These are phyloP conservation scores for Glyptemys insculpta DNA, from an alignment of 2,797 vertebrate species.

Conservation along the genomic window DNA sequence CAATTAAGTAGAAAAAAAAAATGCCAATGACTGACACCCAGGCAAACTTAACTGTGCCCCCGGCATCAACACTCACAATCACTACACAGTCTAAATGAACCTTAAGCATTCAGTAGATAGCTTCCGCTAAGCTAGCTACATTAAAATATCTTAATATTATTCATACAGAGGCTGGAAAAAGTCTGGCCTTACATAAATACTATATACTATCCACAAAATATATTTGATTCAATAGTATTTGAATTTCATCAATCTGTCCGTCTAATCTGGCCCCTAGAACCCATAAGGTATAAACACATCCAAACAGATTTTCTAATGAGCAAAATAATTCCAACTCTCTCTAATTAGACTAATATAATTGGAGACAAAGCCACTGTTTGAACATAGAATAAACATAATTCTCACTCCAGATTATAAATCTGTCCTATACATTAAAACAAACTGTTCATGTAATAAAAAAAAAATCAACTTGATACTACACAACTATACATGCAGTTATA, in stretches of 20 bases:
- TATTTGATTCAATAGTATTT: too few species aligned
- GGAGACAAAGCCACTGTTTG: background rate
- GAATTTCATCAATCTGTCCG: too few species aligned
- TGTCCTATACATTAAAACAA: background rate
- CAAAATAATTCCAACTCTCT: background rate
- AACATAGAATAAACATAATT: background rate
- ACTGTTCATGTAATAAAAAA: background rate
- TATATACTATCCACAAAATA: background rate
- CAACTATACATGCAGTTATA: background rate
- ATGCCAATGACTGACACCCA: too few species aligned
- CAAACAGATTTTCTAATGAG: background rate
- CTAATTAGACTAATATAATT: background rate
- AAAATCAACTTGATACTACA: background rate
- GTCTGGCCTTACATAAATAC: background rate
- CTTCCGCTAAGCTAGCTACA: too few species aligned
- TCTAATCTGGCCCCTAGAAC: background rate
- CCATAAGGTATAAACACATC: fast-evolving
- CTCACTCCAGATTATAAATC: background rate
- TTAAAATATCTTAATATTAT: too few species aligned
- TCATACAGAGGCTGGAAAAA: background rate
- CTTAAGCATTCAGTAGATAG: too few species aligned
- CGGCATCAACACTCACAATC: too few species aligned
- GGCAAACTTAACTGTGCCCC: too few species aligned
- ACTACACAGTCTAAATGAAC: too few species aligned
- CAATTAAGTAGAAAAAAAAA: too few species aligned